Percentiles rank a stretch among this genome's conserved stretches.
phyloP scores from a whole-genome alignment of 2,888 invertebrate genomes.

The Urechis unicinctus region DNA sequence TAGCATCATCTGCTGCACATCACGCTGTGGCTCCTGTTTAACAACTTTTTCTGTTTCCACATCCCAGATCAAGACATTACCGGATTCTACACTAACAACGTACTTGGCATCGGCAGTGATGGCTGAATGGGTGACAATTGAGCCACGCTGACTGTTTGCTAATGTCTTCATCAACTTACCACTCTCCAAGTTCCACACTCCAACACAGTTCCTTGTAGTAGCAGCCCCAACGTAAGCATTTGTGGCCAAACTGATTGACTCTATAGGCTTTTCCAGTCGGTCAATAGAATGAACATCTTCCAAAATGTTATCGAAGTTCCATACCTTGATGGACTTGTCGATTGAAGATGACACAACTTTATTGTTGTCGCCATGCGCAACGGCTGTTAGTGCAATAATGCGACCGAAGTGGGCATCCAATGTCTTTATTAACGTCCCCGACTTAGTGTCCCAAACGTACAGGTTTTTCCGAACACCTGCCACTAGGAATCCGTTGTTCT shows the following conservation, averaged over 20 bases:
- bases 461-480: slow-evolving; percentile 90
- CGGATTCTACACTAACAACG: slow-evolving; percentile 86
- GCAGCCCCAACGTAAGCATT: slow-evolving; percentile 71
- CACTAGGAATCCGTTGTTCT: slow-evolving; percentile 82
- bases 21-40: slow-evolving; percentile 76
- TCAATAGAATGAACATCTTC: slow-evolving; percentile 83
- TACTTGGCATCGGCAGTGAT: slow-evolving; percentile 78
- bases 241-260: slow-evolving; percentile 64
- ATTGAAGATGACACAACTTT: slow-evolving; percentile 88
- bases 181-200: slow-evolving; percentile 84
- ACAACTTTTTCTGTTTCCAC: slow-evolving; percentile 67
- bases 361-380: slow-evolving; percentile 68
- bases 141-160: slow-evolving; percentile 84
- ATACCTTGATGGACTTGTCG: slow-evolving; percentile 94
- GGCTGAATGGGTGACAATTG: slow-evolving; percentile 87
- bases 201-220: slow-evolving; percentile 88
- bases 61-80: slow-evolving; percentile 85
- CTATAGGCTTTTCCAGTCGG: slow-evolving; percentile 87
- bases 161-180: slow-evolving; percentile 79
- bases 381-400: slow-evolving; percentile 82
- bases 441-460: slow-evolving; percentile 85
- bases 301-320: slow-evolving; percentile 98
- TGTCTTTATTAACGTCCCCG: slow-evolving; percentile 69
- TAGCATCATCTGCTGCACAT: slow-evolving; percentile 69
- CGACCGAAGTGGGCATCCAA: slow-evolving; percentile 95